Evolutionary conservation across 2,113 vertebrate genomes (phyloP).

Genomic region (Aspidoscelis tigris): DNA sequence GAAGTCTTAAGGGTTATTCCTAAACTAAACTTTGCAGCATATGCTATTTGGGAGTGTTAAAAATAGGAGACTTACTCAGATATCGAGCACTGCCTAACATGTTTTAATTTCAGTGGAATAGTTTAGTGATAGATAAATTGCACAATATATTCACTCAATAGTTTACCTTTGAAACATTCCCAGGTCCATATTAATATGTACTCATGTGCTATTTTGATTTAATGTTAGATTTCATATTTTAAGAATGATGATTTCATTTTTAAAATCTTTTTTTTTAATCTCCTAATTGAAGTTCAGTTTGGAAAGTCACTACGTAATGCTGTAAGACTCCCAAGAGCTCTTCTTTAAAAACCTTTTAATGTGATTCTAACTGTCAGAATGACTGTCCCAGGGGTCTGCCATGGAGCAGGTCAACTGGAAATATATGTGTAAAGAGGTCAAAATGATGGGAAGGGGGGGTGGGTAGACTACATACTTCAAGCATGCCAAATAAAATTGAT

Average conservation of each 20-base stretch:
- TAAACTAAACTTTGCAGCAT: too few species aligned
- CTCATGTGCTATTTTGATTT: background rate
- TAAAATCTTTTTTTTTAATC: background rate
- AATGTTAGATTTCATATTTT: background rate
- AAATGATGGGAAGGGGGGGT: constrained; percentile 40
- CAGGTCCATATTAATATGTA: background rate
- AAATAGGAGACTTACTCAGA: too few species aligned
- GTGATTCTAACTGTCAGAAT: constrained; percentile 32
- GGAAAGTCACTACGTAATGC: background rate
- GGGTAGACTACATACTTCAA: constrained; percentile 9
- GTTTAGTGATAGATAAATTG: background rate
- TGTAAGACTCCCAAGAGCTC: background rate
- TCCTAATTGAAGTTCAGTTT: background rate
- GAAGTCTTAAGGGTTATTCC: too few species aligned
- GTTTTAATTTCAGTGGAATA: background rate
- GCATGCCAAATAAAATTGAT: background rate
- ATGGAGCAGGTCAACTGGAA: constrained; percentile 70
- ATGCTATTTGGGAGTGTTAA: too few species aligned
- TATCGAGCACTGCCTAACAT: background rate
- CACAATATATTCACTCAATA: background rate
- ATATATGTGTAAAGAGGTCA: constrained; percentile 48
- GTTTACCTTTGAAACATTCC: background rate
- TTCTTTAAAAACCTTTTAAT: constrained; percentile 15
- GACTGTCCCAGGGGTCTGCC: constrained; percentile 57
- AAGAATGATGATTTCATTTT: background rate